These are phyloP conservation scores for Drosophila cardini DNA, from an alignment of 1,140 invertebrate species.

Conservation along the genomic window DNA sequence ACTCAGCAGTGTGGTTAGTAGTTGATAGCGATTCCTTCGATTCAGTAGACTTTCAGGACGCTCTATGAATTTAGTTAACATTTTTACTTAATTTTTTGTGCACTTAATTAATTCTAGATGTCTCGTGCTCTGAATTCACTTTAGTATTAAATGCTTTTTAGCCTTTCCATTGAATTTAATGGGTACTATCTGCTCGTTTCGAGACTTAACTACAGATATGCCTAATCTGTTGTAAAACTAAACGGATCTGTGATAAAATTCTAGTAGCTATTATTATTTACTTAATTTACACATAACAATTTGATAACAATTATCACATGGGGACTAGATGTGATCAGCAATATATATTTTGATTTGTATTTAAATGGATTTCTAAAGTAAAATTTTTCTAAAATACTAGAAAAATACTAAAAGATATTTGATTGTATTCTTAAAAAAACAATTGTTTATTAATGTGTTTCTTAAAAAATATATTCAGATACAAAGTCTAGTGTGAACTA, in stretches of 20 bases:
- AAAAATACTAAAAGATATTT: too few species aligned
- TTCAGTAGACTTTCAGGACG: slow-evolving; percentile 61
- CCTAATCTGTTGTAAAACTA: not conserved
- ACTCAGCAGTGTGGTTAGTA: slow-evolving; percentile 67
- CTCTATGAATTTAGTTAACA: slow-evolving; percentile 46
- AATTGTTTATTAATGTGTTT: too few species aligned
- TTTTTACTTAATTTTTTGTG: slow-evolving; percentile 31
- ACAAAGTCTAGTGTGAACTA: not conserved
- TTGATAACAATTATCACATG: slow-evolving; percentile 2
- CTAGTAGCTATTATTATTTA: slow-evolving; percentile 1
- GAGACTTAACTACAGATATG: slow-evolving; percentile 34
- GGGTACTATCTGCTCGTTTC: not conserved
- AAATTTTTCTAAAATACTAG: too few species aligned
- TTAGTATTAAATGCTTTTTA: slow-evolving; percentile 10
- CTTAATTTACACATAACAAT: not conserved
- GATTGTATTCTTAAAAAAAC: too few species aligned
- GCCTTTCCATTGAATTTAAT: slow-evolving; percentile 23
- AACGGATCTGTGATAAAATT: slow-evolving; percentile 15
- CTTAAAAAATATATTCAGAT: not conserved
- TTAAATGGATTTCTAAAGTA: too few species aligned
- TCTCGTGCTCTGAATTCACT: not conserved
- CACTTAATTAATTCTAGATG: not conserved
- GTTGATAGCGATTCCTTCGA: slow-evolving; percentile 65
- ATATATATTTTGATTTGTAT: not conserved
- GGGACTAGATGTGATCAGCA: not conserved